Percentiles rank a stretch among this genome's conserved stretches.
phyloP scores from a whole-genome alignment of 1,140 invertebrate genomes.

The Euwallacea similis region DNA sequence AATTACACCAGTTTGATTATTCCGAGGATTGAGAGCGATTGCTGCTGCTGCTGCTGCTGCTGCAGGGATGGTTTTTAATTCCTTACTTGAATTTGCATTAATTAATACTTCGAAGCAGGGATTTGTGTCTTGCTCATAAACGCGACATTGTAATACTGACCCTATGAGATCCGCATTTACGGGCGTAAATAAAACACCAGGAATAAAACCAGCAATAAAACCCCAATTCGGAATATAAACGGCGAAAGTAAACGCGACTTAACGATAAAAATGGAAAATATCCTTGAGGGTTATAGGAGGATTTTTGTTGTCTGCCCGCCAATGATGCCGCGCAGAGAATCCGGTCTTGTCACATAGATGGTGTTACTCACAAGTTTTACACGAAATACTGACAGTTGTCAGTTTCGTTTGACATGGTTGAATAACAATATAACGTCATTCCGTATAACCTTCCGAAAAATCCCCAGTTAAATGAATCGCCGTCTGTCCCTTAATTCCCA shows the following conservation, averaged over 20 bases:
- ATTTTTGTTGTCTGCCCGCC: background rate
- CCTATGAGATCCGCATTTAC: background rate
- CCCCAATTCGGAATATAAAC: constrained; percentile 3
- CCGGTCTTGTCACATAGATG: background rate
- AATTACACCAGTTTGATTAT: constrained; percentile 1
- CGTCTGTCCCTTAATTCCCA: background rate
- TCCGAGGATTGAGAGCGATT: constrained; percentile 2
- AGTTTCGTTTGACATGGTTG: background rate
- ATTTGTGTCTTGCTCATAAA: background rate
- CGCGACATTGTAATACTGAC: background rate
- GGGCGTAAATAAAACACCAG: constrained; percentile 8
- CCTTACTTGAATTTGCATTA: too few species aligned
- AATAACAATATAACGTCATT: background rate
- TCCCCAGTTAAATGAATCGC: background rate
- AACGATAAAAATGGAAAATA: constrained; percentile 5
- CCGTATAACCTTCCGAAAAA: background rate
- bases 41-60: background rate
- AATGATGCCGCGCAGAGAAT: background rate
- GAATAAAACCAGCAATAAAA: constrained; percentile 13
- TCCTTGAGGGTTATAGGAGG: background rate
- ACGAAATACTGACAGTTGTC: background rate
- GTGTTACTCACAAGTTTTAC: background rate
- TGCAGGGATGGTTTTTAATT: too few species aligned
- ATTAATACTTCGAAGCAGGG: too few species aligned
- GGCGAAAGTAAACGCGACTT: constrained; percentile 6